Conservation (phyloP, 2,797 vertebrate species). For the Pristis pectinata region DNA sequence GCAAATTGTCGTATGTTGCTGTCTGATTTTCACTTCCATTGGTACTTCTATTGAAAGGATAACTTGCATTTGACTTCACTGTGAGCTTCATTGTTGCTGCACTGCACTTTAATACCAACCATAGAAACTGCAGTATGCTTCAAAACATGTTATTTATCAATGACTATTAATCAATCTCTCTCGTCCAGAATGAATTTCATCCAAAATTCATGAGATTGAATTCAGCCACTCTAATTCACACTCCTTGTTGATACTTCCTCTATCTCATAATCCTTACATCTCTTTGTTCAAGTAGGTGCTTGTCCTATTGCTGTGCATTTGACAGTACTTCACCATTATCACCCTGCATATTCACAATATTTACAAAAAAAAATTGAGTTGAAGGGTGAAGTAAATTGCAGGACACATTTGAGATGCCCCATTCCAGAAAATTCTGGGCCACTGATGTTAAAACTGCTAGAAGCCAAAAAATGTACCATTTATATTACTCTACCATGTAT, state of each 20-base stretch:
- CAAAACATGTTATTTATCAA: not conserved
- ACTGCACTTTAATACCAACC: not conserved
- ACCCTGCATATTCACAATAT: not conserved
- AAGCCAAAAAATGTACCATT: not conserved
- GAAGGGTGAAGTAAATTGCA: not conserved
- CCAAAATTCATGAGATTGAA: no score
- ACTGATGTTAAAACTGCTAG: not conserved
- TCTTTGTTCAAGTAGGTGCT: not conserved
- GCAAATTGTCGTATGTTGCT: not conserved
- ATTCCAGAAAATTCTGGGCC: not conserved
- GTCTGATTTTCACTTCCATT: not conserved
- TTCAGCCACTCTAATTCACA: not conserved
- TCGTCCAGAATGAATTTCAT: no score
- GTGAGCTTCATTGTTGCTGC: not conserved
- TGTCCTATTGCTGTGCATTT: not conserved
- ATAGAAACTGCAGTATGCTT: not conserved
- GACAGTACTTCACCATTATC: not conserved
- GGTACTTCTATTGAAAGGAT: not conserved
- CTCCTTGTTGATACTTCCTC: not conserved
- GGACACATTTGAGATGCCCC: not conserved
- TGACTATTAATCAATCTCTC: no score
- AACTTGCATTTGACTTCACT: not conserved
- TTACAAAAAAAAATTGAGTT: not conserved
- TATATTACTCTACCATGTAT: not conserved
- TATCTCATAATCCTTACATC: not conserved